These are phyloP conservation scores for Litocranius walleri DNA, from an alignment of 2,113 vertebrate genomes.

Conservation along the genomic window DNA sequence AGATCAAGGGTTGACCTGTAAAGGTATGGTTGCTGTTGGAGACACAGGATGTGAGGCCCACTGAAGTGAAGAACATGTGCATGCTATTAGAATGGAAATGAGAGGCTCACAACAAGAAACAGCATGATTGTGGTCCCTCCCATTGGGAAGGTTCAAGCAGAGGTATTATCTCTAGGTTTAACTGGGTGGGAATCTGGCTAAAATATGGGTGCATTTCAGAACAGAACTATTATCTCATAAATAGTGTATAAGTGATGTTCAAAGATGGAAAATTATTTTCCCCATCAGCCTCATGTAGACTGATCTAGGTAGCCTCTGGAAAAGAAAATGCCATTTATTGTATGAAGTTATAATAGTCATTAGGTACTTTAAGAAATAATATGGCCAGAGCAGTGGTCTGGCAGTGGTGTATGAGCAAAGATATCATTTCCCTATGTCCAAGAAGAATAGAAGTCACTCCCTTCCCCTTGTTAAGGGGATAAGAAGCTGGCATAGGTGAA, in stretches of 20 bases:
- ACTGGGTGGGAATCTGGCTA: neutral
- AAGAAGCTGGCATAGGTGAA: neutral
- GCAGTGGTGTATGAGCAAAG: neutral
- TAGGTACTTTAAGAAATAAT: neutral
- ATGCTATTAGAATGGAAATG: neutral
- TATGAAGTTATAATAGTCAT: neutral
- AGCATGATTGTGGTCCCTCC: neutral
- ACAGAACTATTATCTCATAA: neutral
- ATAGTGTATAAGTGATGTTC: neutral
- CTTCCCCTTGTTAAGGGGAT: neutral
- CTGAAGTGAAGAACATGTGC: neutral
- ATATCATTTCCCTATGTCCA: neutral
- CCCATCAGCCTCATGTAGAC: neutral
- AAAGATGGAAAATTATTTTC: neutral
- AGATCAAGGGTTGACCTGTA: neutral
- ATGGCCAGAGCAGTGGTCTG: neutral
- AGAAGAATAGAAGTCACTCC: neutral
- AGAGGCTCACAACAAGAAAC: neutral
- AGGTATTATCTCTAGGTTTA: neutral
- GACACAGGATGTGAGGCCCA: neutral
- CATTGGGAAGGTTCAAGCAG: neutral
- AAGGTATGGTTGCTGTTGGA: neutral
- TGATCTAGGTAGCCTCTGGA: neutral
- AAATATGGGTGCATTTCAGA: neutral
- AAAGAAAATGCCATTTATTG: neutral